These are phyloP conservation scores for Pteria penguin DNA, from an alignment of 2,888 invertebrate genomes.

Conservation along the genomic window DNA sequence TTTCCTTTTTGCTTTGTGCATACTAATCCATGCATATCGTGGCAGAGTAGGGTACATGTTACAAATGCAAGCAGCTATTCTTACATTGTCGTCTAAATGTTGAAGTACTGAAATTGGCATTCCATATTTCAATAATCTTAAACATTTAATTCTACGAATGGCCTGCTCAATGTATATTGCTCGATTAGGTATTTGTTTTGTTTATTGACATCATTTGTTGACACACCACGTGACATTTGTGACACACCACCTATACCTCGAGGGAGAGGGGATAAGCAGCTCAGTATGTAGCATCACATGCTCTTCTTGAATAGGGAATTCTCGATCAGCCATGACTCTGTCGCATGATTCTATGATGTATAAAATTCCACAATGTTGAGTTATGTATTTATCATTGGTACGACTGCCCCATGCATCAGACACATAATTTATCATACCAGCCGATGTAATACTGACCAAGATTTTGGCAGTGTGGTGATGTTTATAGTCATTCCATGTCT, in stretches of 20 bases:
- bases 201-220: conserved; percentile 25
- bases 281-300: not conserved
- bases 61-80: too few relatives aligned
- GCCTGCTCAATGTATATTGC: conserved; percentile 41
- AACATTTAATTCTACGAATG: conserved; percentile 36
- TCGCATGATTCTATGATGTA: conserved; percentile 34
- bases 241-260: not conserved
- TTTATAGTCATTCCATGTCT: conserved; percentile 29
- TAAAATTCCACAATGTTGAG: conserved; percentile 29
- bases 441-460: too few relatives aligned
- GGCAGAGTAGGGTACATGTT: too few relatives aligned
- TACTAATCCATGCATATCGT: too few relatives aligned
- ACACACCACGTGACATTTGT: conserved; percentile 29
- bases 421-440: conserved; percentile 26
- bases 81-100: too few relatives aligned
- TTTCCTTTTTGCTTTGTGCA: too few relatives aligned
- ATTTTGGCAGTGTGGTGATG: conserved; percentile 21
- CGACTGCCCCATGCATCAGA: conserved; percentile 35
- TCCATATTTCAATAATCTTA: conserved; percentile 35
- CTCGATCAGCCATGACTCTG: conserved; percentile 44
- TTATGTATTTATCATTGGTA: conserved; percentile 40
- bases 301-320: conserved; percentile 38
- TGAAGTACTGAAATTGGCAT: not conserved
- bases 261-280: conserved; percentile 32
- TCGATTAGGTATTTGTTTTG: conserved; percentile 34